phyloP scores from a whole-genome alignment of 2,797 vertebrate genomes.

The Sebastes matsubarae region DNA sequence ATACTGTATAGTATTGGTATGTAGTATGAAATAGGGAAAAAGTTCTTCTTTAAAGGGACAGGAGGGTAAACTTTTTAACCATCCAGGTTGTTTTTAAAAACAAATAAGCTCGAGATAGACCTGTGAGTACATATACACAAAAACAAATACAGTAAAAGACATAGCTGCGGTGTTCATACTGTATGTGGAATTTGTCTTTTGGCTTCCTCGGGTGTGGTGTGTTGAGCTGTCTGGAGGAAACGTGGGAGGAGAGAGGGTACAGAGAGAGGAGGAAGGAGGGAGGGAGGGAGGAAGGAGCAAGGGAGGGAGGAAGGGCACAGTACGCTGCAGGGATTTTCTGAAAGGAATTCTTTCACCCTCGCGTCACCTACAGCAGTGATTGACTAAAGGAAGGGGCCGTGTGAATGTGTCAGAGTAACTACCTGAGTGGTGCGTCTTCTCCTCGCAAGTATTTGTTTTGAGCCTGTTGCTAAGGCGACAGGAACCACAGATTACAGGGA shows the following conservation, averaged over 20 bases:
- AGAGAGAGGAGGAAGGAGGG: slow-evolving; percentile 66
- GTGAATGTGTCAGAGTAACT: slow-evolving; percentile 71
- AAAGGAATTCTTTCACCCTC: slow-evolving; percentile 80
- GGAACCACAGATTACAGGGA: slow-evolving; percentile 84
- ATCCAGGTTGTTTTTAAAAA: not conserved
- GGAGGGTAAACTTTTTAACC: not conserved
- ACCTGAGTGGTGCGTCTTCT: slow-evolving; percentile 76
- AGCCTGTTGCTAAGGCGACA: slow-evolving; percentile 70
- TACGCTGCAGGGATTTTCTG: slow-evolving; percentile 71
- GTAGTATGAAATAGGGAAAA: not conserved
- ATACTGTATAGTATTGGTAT: not conserved
- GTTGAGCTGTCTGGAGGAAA: slow-evolving; percentile 74
- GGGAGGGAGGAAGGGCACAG: slow-evolving; percentile 69
- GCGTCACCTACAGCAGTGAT: slow-evolving; percentile 71
- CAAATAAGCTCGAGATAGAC: not conserved
- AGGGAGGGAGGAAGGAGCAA: slow-evolving; percentile 70
- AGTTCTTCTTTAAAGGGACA: not conserved
- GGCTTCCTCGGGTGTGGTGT: slow-evolving; percentile 79
- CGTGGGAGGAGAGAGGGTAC: slow-evolving; percentile 75
- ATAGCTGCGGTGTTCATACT: slow-evolving; percentile 35
- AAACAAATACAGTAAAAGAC: not conserved
- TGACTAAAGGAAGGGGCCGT: slow-evolving; percentile 74
- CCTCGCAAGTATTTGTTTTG: slow-evolving; percentile 70
- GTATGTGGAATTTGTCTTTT: slow-evolving; percentile 61
- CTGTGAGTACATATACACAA: not conserved